Percentiles rank a stretch among this genome's conserved stretches.
Evolutionary conservation across 2,888 invertebrate genomes (phyloP).

Genomic region (Pseudolycoriella hygida): DNA sequence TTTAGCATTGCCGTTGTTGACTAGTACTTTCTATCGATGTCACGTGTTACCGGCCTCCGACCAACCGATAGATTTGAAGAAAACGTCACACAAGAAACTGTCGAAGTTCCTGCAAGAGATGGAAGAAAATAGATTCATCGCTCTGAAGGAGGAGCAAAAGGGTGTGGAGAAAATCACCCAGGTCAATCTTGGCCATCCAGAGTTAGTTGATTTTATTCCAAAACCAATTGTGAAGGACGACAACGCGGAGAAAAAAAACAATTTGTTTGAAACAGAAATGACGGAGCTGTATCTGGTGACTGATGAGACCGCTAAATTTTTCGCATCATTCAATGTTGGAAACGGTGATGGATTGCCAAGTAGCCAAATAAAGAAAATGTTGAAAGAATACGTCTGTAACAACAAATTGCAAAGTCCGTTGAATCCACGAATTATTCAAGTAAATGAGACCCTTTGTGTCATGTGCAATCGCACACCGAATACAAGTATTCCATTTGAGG

Average conservation of each 20-base stretch:
- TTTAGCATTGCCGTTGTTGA: slow-evolving; percentile 54
- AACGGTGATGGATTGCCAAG: slow-evolving; percentile 43
- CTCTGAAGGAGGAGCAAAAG: slow-evolving; percentile 47
- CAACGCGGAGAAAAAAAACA: slow-evolving; percentile 12
- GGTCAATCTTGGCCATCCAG: slow-evolving; percentile 42
- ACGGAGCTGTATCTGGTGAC: slow-evolving; percentile 25
- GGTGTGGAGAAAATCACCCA: slow-evolving; percentile 65
- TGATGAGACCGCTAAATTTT: slow-evolving; percentile 23
- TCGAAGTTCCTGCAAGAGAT: slow-evolving; percentile 68
- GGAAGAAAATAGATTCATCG: slow-evolving; percentile 45
- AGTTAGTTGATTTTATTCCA: slow-evolving; percentile 23
- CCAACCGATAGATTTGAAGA: slow-evolving; percentile 60
- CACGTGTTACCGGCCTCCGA: slow-evolving; percentile 50
- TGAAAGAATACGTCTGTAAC: slow-evolving; percentile 54
- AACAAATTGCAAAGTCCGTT: slow-evolving; percentile 35
- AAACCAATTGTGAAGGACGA: not conserved
- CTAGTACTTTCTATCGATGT: slow-evolving; percentile 65
- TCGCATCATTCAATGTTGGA: slow-evolving; percentile 27
- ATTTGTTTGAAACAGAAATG: slow-evolving; percentile 24
- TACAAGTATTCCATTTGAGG: slow-evolving; percentile 39
- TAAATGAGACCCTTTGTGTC: slow-evolving; percentile 20
- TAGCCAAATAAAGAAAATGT: slow-evolving; percentile 42
- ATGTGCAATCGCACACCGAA: slow-evolving; percentile 16
- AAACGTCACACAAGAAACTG: slow-evolving; percentile 75
- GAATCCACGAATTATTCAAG: slow-evolving; percentile 17